phyloP scores from a whole-genome alignment of 2,113 vertebrate genomes.

The Lampris megalopsis region DNA sequence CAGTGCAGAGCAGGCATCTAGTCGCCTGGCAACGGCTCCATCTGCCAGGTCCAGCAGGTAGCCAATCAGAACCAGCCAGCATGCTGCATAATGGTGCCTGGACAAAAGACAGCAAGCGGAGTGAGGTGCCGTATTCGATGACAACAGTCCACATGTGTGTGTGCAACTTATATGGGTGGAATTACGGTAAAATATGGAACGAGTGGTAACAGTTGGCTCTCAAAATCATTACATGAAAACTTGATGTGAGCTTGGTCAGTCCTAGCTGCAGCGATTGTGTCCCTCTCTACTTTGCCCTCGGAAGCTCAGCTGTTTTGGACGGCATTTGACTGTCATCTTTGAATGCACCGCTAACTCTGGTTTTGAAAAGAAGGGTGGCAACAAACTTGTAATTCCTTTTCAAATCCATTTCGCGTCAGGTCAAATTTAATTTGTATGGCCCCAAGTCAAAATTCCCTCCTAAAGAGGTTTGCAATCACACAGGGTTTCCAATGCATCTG shows the following conservation, averaged over 20 bases:
- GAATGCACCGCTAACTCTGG: too few species aligned
- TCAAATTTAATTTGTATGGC: too few species aligned
- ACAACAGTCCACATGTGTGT: slow-evolving; percentile 3
- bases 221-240: neutral
- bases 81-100: slow-evolving; percentile 87
- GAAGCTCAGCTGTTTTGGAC: too few species aligned
- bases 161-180: neutral
- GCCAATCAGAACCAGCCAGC: slow-evolving; percentile 92
- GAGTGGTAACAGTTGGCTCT: neutral
- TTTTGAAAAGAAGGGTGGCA: too few species aligned
- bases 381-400: too few species aligned
- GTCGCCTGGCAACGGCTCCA: slow-evolving; percentile 87
- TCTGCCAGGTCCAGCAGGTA: slow-evolving; percentile 92
- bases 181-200: neutral
- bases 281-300: too few species aligned
- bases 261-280: too few species aligned
- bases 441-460: too few species aligned
- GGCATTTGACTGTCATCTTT: too few species aligned
- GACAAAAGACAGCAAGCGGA: slow-evolving; percentile 21
- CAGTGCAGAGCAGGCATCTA: slow-evolving; percentile 86
- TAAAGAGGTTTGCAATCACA: too few species aligned
- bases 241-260: neutral
- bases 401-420: too few species aligned
- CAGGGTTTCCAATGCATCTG: too few species aligned
- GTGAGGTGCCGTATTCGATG: slow-evolving; percentile 26